Base-by-base conservation (phyloP, 2,113 vertebrate genomes). In the Pachypanchax playfairii region DNA sequence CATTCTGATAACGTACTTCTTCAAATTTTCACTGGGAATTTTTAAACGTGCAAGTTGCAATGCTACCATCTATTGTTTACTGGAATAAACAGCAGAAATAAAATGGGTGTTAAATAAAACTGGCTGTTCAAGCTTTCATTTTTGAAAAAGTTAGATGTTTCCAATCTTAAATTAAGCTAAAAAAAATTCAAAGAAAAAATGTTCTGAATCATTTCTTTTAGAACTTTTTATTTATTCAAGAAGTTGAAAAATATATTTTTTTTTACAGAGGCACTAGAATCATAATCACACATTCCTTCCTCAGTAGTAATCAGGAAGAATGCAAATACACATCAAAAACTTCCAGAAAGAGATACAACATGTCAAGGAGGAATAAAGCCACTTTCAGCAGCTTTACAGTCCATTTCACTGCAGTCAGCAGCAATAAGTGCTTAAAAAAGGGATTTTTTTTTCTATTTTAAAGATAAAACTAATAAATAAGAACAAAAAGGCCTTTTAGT, bases 171-270 rank as follows among this genome's bases (percentile, higher is more conserved):
- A 29, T 29, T 29, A 29, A 29, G 28, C 7, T 29, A 29, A 35
- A 35, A 14, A 29, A 35, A 35, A 14, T 13, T 11, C 33, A 12
- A 9, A 35, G 13, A 35, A n/a, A n/a, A n/a, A n/a, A n/a, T n/a
- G n/a, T n/a, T n/a, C 33, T 35, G 33, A 4, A 22, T 5, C 20
- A 20, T 20, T 20, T 53, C 66, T 63, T 25, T 18, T 58, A 83
- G 70, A 77, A 75, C 77, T 77, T 68, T 85, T 88, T 84, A 85
- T 81, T 87, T 49, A 78, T 62, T 75, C 66, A 62, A 83, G 83
- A 69, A 21, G 6, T 84, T 84, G 17, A 77, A 82, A 80, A 77
- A 79, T 78, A 75, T 54, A 52, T 73, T 77, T 79, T 67, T 73
- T 77, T 79, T 67, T 55, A 79, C 70, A 69, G 21, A 85, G 73